Evolutionary conservation across 2,113 vertebrate species (phyloP), one percentile per base, ranked within the genome.

Genomic region (Ctenomys sociabilis): DNA sequence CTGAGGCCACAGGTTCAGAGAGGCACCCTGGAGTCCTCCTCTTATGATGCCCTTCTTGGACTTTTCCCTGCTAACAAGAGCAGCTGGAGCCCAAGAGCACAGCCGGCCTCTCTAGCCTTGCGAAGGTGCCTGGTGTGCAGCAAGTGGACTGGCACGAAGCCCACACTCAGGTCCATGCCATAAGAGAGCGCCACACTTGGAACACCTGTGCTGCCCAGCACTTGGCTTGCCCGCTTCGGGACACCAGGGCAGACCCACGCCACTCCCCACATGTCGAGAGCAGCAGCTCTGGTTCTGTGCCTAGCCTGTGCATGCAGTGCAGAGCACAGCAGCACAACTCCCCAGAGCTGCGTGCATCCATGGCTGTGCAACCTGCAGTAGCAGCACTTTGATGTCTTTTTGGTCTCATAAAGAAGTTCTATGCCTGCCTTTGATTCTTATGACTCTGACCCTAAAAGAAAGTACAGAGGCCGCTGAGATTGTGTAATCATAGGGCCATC

Each of bases 381-480:
- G 28, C 49, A 94, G 28, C 40, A 80, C n/a, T 75, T 12, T 52
- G 70, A 66, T 32, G 16, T 43, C 68, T 91, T 88, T 93, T 81
- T 81, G 30, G 80, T 93, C 40, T 85, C 49, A 59, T 81, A 85
- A 95, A 85, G 52, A 81, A 72, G 28, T 22, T 80, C 7, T 70
- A 19, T 7, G 12, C n/a, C 80, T 88, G 64, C 70, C 59, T 81
- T 17, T 77, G 14, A 64, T 21, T 17, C 83, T 54, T 32, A 57
- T 72, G 6, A 80, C 77, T 45, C 12, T 52, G 45, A 49, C 45
- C 10, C 45, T 84, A 40, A 80, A 81, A 73, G 30, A 75, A 92
- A n/a, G 43, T 54, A 61, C 9, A 70, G 49, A 49, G n/a, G 78
- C 7, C 22, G 4, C 12, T 26, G 22, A 88, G 3, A 37, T 80